Base-by-base conservation (phyloP, 2,888 invertebrate genomes). In the Ophion slaviceki region DNA sequence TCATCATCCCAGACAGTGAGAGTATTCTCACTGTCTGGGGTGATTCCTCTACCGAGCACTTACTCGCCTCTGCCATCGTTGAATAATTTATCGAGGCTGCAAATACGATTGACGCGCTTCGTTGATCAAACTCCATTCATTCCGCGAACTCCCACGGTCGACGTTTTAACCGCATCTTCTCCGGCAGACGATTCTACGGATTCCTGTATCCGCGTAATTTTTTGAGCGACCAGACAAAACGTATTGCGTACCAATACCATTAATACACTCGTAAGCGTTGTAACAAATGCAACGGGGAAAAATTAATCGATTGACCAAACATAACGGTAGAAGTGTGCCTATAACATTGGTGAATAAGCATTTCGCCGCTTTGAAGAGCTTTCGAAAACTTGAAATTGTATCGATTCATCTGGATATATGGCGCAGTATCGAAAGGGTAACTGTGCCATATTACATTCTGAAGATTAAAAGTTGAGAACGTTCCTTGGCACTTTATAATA, bases 121-220 rank as follows among this genome's bases (percentile, higher is more conserved):
- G 81, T 87, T 87, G 82, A 87, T 87, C 85, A 74, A 84, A 80
- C 78, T 82, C 84, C 78, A 87, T 86, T 86, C 82, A 84, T 80
- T 74, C 84, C 28, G 53, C 45, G 59, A 66, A 72, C 70, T 68
- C 61, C 45, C 47, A 2, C 79, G 71, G 17, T 24, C 62, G 14
- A 53, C 59, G 57, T 57, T 61, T 24, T 24, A 76, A 32, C 76
- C 24, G 28, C 76, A 80, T 57, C 66, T 80, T 74, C 61, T 77
- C 14, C 57, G 2, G 72, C 53, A 53, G 24, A 72, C 57, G 36
- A 62, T 72, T 68, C 36, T 45, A 80, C 66, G 71, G 64, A 57
- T 80, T 74, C 72, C 20, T 72, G 59, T 71, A 45, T 71, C 17
- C 53, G 5, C 14, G 17, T 53, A 53, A 53, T 53, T 53, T 53